Base-by-base conservation (phyloP, 2,888 invertebrate species). In the Romanomermis culicivorax region DNA sequence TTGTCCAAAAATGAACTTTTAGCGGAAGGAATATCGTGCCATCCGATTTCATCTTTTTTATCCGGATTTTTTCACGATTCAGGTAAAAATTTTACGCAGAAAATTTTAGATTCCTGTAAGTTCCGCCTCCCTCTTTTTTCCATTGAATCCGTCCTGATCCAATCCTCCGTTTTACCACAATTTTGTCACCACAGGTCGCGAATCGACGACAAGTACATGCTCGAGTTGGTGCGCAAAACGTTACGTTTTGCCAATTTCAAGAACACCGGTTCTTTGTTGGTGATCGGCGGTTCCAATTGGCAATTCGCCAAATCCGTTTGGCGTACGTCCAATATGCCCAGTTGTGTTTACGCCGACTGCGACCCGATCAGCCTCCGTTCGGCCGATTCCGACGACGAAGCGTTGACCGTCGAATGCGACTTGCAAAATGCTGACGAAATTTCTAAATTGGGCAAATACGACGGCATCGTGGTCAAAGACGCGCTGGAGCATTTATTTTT, bases 381-480 rank as follows among this genome's bases (percentile, higher is more conserved):
- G 20, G 50, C 50, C 50, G 50, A 49, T 23, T 7, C 7, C 14
- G 50, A 49, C 11, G 50, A 49, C 29, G 11, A 49, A 49, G 50
- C 29, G 50, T 20, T 49, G 29, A 49, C 50, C 27, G 50, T 49
- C 27, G 50, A 25, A 4, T 49, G 50, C 29, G 50, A 49, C 29
- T 4, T 49, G 50, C 7, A 4, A 7, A 11, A 49, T 3, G 7
- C 27, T 11, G 27, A 49, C 11, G 27, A 49, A 7, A 49, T 49
- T 29, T 11, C 50, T 23, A 49, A 25, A 14, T 49, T 49, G 29
- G 50, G 50, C 50, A 49, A 49, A 29, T 49, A 49, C 50, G 50
- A 49, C 29, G 26, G 27, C 7, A 27, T 49, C 26, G 27, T 49
- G 4, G 29, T 27, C 4, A 49, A 49, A 29, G 29, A 49, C 14